Evolutionary conservation across 2,113 vertebrate species (phyloP), one percentile per base, ranked within the genome.

Genomic region (Stercorarius parasiticus): DNA sequence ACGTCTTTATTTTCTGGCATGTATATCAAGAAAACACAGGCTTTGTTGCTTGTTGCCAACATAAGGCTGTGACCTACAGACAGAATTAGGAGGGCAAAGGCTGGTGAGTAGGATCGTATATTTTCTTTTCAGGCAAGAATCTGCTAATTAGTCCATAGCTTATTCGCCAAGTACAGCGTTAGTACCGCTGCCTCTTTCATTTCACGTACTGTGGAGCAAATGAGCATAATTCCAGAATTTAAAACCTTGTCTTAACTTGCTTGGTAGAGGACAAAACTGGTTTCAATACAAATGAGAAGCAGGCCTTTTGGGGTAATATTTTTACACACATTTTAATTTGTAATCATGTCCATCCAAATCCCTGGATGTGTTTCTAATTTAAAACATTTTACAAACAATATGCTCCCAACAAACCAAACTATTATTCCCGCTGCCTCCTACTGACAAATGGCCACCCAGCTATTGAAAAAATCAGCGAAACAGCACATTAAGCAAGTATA

Each of bases 371-470:
- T 45, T 86, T 92, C 50, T 78, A 55, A 71, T 92, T 81, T 49
- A 76, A 88, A 88, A 66, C 13, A 49, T 84, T 84, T 90, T n/a
- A 69, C 47, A 56, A 88, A 77, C n/a, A 67, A 66, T 62, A 21
- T 27, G 27, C 20, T 92, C 81, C 59, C 45, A 79, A 76, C 53
- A 90, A 92, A 88, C 30, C 45, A 83, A 40, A 47, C 36, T 85
- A 73, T 84, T 93, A 79, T 90, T 95, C 36, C 38, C 0, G 0
- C 52, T 62, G n/a, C 67, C 36, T 88, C 64, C 55, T 86, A 78
- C 74, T 61, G 47, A 85, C 59, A 87, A 88, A 91, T 88, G 81
- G 73, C 93, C 70, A 94, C 82, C n/a, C 82, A 96, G 36, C 64
- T 91, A 72, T 72, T 65, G 52, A 80, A 90, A 80, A 74, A 90